Evolutionary conservation across 2,888 invertebrate species (phyloP).

Genomic region (Cataglyphis livida): DNA sequence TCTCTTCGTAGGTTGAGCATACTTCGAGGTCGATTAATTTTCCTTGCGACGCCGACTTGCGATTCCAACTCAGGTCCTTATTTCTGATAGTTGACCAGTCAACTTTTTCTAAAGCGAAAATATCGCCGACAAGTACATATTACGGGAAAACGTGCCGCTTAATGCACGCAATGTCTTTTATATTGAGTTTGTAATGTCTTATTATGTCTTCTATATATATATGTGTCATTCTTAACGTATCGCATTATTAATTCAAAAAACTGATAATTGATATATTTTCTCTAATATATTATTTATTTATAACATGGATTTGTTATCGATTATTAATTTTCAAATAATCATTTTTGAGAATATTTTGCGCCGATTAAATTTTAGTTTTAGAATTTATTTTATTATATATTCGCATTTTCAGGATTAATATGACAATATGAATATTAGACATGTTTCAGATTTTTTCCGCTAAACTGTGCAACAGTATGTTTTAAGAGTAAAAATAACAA

Average conservation of each 20-base stretch:
- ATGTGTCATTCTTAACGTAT: neutral
- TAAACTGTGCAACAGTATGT: too few species aligned
- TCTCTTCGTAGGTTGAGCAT: neutral
- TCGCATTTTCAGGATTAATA: neutral
- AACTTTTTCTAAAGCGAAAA: neutral
- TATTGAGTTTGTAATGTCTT: conserved; percentile 21
- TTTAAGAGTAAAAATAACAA: too few species aligned
- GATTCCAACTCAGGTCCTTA: conserved; percentile 14
- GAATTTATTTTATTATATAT: neutral
- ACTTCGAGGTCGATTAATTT: conserved; percentile 53
- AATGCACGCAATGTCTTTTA: conserved; percentile 11
- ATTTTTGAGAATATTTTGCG: neutral
- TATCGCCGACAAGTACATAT: conserved; percentile 54
- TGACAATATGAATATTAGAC: neutral
- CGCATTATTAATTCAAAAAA: neutral
- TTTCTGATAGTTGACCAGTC: conserved; percentile 41
- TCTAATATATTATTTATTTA: neutral
- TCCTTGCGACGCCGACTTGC: conserved; percentile 39
- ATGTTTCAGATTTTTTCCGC: too few species aligned
- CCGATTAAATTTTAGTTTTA: neutral
- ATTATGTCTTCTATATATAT: neutral
- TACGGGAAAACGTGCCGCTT: conserved; percentile 32
- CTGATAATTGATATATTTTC: neutral
- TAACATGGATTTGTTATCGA: neutral
- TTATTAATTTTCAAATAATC: neutral